Base-by-base conservation (phyloP, 2,888 invertebrate species). In the Pachymerium ferrugineum region DNA sequence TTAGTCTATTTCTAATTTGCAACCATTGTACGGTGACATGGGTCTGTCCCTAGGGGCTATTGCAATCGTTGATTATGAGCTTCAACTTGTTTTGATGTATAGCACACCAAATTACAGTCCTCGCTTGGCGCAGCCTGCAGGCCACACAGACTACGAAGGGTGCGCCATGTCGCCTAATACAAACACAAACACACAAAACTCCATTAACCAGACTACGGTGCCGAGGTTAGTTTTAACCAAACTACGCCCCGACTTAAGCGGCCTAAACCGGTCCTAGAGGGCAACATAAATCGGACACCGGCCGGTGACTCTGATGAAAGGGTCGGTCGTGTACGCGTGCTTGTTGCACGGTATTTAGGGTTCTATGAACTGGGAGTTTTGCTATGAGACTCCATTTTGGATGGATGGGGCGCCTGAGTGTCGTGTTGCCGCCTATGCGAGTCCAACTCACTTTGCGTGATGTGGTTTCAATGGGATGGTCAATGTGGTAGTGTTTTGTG, bases 1-100 rank as follows among this genome's bases (percentile, higher is more conserved):
- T n/a, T n/a, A n/a, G n/a, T n/a, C n/a, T n/a, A n/a, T n/a, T n/a
- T n/a, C n/a, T n/a, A n/a, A n/a, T n/a, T n/a, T n/a, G n/a, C n/a
- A n/a, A n/a, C n/a, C n/a, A n/a, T 47, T 47, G 1, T 3, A 47
- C 47, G 47, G 47, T 47, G 47, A 47, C 47, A 47, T 22, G 8
- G 6, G 47, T 47, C 47, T 47, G 2, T 47, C 19, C 47, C 19
- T 6, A 6, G 47, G 47, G 47, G 3, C 47, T 22, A 1, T 14
- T 16, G 10, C 42, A 42, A 42, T 42, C 42, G 42, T 42, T 42
- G 42, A 42, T 42, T 42, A 42, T 42, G 42, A 42, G 42, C 42
- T 42, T 42, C 47, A 47, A 47, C 47, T 47, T 47, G 47, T 47
- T 47, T 47, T 47, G 47, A 47, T 47, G 47, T 47, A 47, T 47